These are phyloP conservation scores for Lepus timidus DNA, from an alignment of 2,113 vertebrate genomes.

Conservation along the genomic window DNA sequence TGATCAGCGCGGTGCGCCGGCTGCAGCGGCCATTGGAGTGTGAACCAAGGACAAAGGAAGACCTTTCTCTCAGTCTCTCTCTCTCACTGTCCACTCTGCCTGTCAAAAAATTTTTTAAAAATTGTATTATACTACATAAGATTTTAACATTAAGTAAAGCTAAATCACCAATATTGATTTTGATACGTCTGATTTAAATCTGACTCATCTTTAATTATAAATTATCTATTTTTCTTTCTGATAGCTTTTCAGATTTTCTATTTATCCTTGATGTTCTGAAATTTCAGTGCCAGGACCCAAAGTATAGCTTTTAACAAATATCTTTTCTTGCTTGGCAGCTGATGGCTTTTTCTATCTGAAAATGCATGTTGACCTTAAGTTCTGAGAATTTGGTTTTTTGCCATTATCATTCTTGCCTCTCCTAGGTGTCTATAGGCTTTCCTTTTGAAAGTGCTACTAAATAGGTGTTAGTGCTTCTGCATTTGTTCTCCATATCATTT, in stretches of 20 bases:
- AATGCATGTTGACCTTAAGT: background rate
- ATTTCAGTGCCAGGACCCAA: background rate
- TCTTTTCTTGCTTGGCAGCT: background rate
- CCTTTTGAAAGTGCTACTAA: background rate
- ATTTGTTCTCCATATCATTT: background rate
- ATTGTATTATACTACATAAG: background rate
- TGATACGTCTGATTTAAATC: background rate
- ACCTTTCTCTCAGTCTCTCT: too few relatives aligned
- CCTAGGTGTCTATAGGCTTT: background rate
- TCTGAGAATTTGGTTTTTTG: background rate
- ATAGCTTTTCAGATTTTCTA: background rate
- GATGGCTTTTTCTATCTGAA: background rate
- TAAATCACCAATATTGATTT: constrained; percentile 1
- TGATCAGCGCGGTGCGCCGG: too few relatives aligned
- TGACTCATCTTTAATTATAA: background rate
- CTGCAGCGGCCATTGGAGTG: too few relatives aligned
- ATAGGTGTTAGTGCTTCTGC: background rate
- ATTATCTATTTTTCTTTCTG: background rate
- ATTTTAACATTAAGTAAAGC: background rate
- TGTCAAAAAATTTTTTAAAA: too few relatives aligned
- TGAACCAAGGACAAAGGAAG: too few relatives aligned
- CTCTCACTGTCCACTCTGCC: too few relatives aligned
- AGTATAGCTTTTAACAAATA: background rate
- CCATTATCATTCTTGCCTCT: background rate
- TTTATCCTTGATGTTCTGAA: background rate